phyloP scores from a whole-genome alignment of 2,888 invertebrate species.

The Agonum fuliginosum region DNA sequence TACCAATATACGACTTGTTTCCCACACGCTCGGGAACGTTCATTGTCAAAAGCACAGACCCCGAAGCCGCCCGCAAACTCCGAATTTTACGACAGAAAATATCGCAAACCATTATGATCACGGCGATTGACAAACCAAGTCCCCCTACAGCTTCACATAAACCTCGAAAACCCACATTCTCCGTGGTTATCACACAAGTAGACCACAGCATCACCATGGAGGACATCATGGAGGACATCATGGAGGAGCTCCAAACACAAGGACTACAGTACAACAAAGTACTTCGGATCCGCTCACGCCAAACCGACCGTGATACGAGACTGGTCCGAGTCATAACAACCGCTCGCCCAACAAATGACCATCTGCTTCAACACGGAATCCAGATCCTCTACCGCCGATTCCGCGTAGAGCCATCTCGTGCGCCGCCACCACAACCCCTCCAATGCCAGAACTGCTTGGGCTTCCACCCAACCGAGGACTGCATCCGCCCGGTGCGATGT shows the following conservation, averaged over 20 bases:
- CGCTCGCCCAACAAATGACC: not conserved
- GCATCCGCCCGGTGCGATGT: not conserved
- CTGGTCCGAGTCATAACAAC: not conserved
- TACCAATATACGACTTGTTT: too few species aligned
- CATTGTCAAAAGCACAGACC: too few species aligned
- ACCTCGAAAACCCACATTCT: conserved; percentile 2
- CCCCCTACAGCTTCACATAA: too few species aligned
- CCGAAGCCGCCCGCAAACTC: too few species aligned
- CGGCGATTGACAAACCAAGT: too few species aligned
- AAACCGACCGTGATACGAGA: not conserved
- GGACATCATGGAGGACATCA: not conserved
- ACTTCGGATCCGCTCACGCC: not conserved
- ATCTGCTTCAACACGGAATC: not conserved
- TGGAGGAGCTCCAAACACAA: too few species aligned
- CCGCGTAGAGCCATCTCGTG: not conserved
- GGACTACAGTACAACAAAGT: not conserved
- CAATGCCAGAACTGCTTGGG: not conserved
- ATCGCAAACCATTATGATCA: too few species aligned
- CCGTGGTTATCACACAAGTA: not conserved
- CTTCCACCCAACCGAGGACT: not conserved
- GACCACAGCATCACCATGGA: not conserved
- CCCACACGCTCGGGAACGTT: too few species aligned
- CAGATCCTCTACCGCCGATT: not conserved
- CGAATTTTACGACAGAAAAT: too few species aligned
- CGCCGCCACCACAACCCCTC: not conserved